phyloP scores from a whole-genome alignment of 2,113 vertebrate genomes.

The Lophotis ruficrista region DNA sequence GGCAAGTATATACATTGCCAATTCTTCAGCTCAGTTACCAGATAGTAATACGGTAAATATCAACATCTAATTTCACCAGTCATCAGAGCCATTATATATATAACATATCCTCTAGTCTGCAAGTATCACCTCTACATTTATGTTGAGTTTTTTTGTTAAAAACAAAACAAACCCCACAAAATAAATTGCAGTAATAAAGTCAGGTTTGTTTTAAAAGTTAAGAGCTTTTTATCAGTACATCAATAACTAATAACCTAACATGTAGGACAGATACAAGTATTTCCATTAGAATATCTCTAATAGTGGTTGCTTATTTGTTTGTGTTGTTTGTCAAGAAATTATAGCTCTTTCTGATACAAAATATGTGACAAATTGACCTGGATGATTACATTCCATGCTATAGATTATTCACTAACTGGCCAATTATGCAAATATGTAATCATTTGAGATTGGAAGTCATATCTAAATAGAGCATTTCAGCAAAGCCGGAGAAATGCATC shows the following conservation, averaged over 20 bases:
- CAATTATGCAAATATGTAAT: neutral
- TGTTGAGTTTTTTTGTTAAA: neutral
- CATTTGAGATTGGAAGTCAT: neutral
- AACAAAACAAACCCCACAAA: neutral
- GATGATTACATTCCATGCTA: neutral
- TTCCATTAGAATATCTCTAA: neutral
- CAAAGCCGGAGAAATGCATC: neutral
- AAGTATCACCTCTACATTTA: neutral
- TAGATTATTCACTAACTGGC: neutral
- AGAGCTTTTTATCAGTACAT: neutral
- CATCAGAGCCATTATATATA: neutral
- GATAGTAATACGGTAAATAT: neutral
- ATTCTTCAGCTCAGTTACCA: neutral
- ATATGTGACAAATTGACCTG: neutral
- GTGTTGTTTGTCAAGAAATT: neutral
- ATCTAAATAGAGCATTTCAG: neutral
- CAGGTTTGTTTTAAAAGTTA: neutral
- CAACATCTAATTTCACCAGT: neutral
- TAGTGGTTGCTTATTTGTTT: neutral
- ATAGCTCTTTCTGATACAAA: neutral
- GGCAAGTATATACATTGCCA: neutral
- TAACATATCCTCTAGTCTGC: neutral
- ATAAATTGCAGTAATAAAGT: neutral
- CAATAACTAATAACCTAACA: neutral
- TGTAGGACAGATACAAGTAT: neutral